Base-by-base conservation (phyloP, 1,140 invertebrate species). In the Drosophila carrolli region DNA sequence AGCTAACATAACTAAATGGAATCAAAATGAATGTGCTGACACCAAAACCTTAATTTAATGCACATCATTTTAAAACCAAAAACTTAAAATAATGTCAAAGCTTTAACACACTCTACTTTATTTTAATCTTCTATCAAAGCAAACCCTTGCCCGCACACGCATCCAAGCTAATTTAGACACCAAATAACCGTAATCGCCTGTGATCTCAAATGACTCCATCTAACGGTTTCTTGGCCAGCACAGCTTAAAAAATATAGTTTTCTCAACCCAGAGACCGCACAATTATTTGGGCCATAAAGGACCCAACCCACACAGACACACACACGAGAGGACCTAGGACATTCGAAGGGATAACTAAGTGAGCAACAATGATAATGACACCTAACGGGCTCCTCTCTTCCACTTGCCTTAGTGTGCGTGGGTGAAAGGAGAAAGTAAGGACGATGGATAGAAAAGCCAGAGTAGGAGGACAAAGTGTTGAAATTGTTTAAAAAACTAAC, bases 181-280 rank as follows among this genome's bases (percentile, higher is more conserved):
- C 59, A 65, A 63, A 66, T 66, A 66, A 66, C 44, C 35, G 10
- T 67, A 65, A 67, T 67, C 59, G 44, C 44, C 63, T 50, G 16
- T 67, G 63, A 67, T 67, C 60, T 67, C 44, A 65, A 67, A 65
- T 65, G 63, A 41, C 63, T 50, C 16, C 59, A 65, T 65, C 14
- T 32, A 32, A 66, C 16, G 19, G 9, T 5, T 48, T 48, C 27
- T 29, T 14, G 23, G 4, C 48, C 27, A 35, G 29, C 23, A 10
- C 44, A 35, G 58, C 63, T 63, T 40, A 32, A 23, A 67, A 65
- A 48, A 50, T 47, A 63, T 60, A 60, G 61, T 63, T 66, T 47
- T 32, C 58, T 10, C 37, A 65, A 67, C 63, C 63, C 63, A 9
- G 19, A 65, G 27, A 50, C 63, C 63, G 16, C 63, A 65, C 63